These are phyloP conservation scores for Phylloscopus whistleri DNA, from an alignment of 2,113 vertebrate genomes.

Conservation along the genomic window DNA sequence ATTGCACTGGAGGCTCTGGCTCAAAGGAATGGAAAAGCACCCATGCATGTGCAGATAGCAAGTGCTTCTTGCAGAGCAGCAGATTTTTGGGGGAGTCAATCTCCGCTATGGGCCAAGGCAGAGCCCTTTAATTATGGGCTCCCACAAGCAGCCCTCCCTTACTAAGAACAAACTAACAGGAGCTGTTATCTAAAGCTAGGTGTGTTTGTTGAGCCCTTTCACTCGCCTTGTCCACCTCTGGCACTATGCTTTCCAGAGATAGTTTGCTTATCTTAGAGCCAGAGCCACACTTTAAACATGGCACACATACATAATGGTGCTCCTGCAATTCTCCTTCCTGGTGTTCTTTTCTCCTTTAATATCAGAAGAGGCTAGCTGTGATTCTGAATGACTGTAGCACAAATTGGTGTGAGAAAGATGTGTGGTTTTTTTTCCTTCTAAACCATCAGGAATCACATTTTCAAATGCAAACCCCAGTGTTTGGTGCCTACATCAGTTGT, in stretches of 20 bases:
- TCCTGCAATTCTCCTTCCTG: background rate
- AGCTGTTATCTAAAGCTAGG: background rate
- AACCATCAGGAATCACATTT: background rate
- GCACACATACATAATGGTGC: background rate
- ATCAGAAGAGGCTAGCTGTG: background rate
- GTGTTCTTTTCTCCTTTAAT: background rate
- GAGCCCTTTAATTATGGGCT: background rate
- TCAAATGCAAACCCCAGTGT: background rate
- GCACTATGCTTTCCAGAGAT: background rate
- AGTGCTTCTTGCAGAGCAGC: background rate
- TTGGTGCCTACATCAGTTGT: background rate
- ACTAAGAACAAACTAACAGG: background rate
- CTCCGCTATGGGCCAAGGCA: background rate
- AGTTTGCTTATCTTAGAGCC: background rate
- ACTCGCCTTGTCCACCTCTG: background rate
- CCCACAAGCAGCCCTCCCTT: background rate
- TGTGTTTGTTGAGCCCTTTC: background rate
- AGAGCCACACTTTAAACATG: background rate
- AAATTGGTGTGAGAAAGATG: background rate
- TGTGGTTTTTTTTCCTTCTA: background rate
- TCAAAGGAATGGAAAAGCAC: background rate
- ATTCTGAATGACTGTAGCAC: background rate
- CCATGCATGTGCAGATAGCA: fast-evolving
- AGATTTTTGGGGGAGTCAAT: background rate
- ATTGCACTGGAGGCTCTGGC: background rate